These are phyloP conservation scores for Cartodere bifasciata DNA, from an alignment of 2,888 invertebrate genomes.

Conservation along the genomic window DNA sequence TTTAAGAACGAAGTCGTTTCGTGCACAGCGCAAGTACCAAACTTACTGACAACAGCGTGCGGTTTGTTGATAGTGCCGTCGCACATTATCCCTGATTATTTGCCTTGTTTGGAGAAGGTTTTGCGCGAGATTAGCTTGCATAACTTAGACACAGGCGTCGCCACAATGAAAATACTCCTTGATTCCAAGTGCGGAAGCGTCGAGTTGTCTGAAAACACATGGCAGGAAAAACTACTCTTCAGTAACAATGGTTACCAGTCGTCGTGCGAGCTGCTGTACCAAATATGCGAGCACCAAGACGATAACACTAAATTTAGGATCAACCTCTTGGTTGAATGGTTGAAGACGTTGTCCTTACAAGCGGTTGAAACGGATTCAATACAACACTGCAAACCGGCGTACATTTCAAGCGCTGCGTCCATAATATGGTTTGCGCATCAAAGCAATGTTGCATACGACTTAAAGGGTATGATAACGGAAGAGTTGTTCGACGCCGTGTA, in stretches of 20 bases:
- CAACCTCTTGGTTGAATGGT: constrained; percentile 60
- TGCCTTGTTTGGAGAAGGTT: constrained; percentile 53
- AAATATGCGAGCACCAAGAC: constrained; percentile 55
- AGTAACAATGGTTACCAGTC: constrained; percentile 39
- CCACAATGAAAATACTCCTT: constrained; percentile 43
- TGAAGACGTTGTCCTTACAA: constrained; percentile 44
- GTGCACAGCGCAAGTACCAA: constrained; percentile 52
- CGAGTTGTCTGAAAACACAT: constrained; percentile 26
- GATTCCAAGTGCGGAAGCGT: constrained; percentile 40
- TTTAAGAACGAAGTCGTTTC: constrained; percentile 31
- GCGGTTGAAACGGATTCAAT: constrained; percentile 31
- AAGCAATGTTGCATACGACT: constrained; percentile 46
- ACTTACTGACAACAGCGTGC: constrained; percentile 57
- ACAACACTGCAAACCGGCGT: constrained; percentile 38
- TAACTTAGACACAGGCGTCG: constrained; percentile 45
- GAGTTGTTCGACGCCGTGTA: constrained; percentile 67
- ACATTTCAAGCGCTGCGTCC: constrained; percentile 68
- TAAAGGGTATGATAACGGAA: constrained; percentile 55
- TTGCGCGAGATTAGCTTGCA: constrained; percentile 56
- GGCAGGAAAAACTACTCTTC: constrained; percentile 27
- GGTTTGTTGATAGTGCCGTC: constrained; percentile 59
- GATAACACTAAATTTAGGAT: constrained; percentile 46
- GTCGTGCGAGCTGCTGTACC: constrained; percentile 70
- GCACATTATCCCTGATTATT: constrained; percentile 45
- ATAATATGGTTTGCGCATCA: constrained; percentile 65